These are phyloP conservation scores for Microctenopoma lineatum DNA, from an alignment of 2,797 vertebrate genomes.

Conservation along the genomic window DNA sequence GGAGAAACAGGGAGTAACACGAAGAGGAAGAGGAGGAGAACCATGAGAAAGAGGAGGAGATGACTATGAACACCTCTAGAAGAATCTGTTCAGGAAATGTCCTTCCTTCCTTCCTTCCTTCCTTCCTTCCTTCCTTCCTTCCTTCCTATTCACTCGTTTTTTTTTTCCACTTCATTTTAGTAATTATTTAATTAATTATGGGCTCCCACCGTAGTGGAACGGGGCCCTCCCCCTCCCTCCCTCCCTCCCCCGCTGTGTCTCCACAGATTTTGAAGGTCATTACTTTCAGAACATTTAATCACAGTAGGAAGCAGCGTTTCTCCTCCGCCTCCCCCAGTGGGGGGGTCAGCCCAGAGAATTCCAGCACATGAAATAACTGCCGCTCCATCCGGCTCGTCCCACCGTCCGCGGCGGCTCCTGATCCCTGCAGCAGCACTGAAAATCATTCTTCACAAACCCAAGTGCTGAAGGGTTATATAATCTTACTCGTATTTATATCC, in stretches of 20 bases:
- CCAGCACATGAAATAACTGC: constrained; percentile 8
- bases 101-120: too few relatives aligned
- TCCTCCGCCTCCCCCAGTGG: constrained; percentile 24
- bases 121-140: neutral
- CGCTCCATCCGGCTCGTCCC: neutral
- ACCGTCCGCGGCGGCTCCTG: neutral
- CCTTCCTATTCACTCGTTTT: too few relatives aligned
- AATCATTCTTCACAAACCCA: neutral
- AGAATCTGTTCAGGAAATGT: too few relatives aligned
- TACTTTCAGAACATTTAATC: constrained; percentile 50
- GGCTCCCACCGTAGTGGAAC: neutral
- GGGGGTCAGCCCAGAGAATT: constrained; percentile 20
- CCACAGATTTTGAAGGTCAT: constrained; percentile 49
- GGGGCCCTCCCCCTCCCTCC: neutral
- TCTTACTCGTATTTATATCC: neutral
- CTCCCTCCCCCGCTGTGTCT: neutral
- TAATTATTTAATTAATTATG: neutral
- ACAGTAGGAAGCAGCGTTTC: constrained; percentile 22
- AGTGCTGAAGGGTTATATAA: neutral
- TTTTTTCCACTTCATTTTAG: neutral
- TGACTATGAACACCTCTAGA: too few relatives aligned
- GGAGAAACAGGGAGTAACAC: too few relatives aligned
- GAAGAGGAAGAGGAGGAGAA: too few relatives aligned
- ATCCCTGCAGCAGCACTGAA: constrained; percentile 10
- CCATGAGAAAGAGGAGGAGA: too few relatives aligned